phyloP scores from a whole-genome alignment of 2,113 vertebrate genomes.

The Aegithalos caudatus region DNA sequence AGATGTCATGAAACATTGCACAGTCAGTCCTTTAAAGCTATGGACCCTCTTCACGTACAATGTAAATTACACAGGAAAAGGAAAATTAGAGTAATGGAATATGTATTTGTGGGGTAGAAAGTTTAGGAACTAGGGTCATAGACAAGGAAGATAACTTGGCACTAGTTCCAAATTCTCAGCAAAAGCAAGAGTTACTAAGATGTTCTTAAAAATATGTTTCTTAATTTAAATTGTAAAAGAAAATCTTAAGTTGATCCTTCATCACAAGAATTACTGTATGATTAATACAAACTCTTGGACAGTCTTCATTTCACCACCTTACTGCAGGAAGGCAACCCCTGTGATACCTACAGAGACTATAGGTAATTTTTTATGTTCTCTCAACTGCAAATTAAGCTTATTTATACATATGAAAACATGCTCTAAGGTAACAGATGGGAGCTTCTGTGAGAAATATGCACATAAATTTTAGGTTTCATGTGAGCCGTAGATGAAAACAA shows the following conservation, averaged over 20 bases:
- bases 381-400: conserved; percentile 32
- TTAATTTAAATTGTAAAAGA: not conserved
- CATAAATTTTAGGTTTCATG: conserved; percentile 47
- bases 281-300: not conserved
- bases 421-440: conserved; percentile 43
- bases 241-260: not conserved
- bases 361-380: conserved; percentile 24
- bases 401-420: conserved; percentile 30
- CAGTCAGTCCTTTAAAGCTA: not conserved
- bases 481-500: conserved; percentile 45
- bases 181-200: not conserved
- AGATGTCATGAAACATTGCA: not conserved
- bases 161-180: not conserved
- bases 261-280: not conserved
- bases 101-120: not conserved
- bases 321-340: not conserved
- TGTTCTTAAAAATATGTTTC: not conserved
- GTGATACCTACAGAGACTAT: not conserved
- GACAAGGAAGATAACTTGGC: not conserved
- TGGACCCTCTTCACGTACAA: not conserved
- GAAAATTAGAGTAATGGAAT: not conserved
- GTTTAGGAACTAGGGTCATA: not conserved
- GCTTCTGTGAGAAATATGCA: conserved; percentile 39
- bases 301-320: not conserved
- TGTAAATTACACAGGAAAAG: not conserved